Base-by-base conservation (phyloP, 2,888 invertebrate genomes). In the Lordiphosa andalusiaca region DNA sequence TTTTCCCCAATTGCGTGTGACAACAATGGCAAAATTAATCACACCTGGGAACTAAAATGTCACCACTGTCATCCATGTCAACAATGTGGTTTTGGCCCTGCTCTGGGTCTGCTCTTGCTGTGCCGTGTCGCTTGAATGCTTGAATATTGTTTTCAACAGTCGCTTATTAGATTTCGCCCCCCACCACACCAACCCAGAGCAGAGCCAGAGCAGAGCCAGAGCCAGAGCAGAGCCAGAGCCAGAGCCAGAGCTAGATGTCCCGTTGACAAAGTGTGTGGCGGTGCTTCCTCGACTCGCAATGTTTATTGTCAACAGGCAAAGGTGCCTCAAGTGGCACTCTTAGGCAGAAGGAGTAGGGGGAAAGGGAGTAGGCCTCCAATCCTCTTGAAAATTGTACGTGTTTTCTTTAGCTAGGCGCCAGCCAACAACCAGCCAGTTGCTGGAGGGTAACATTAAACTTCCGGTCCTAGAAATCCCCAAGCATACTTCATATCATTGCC, bases 41-140 rank as follows among this genome's bases (percentile, higher is more conserved):
- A 73, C 82, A 82, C 82, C 82, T 77, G 76, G 78, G 66, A 78
- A 77, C 78, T 69, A 70, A 72, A 82, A 74, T 73, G 73, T 64
- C 73, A 59, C 37, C 64, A 64, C 59, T 77, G 76, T 81, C 82
- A 77, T 50, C 54, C 74, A 44, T 70, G 76, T 76, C 81, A 81
- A 73, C 81, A 81, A 65, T 76, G 77, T 67, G 71, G 72, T 68
- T 30, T 42, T 51, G 58, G 39, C 46, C 59, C 25, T 30, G 33
- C 16, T 49, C 36, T 13, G 10, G 13, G 25, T 25, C 37, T 21
- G 4, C 41, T 39, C 10, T 13, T 21, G 16, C 33, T 33, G 36
- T 35, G n/a, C 12, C 10, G n/a, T 10, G 36, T 37, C 6, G 36
- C 53, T 41, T 53, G 39, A 25, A 46, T 50, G 38, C 48, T 58